Evolutionary conservation across 1,140 invertebrate species (phyloP), one percentile per base, ranked within the genome.

Genomic region (Heliconius melpomene): DNA sequence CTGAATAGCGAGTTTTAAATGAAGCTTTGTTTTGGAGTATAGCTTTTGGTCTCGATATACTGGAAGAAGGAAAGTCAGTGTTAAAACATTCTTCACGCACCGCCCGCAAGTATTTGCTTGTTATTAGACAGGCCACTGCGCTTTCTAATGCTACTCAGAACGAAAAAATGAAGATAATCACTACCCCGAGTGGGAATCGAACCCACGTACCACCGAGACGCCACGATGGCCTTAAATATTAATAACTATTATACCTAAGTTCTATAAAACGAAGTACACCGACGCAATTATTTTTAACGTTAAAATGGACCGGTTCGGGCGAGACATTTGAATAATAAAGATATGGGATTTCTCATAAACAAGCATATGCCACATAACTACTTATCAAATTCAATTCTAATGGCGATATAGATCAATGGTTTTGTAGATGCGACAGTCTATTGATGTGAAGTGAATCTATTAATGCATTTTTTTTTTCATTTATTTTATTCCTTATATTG

Each of bases 291-390:
- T 87, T 79, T 85, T 82, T 77, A 82, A 86, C 79, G 72, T 83
- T 78, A 82, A 86, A 78, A 70, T 16, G 72, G 85, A 91, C 90
- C 90, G 92, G 90, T 90, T 87, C 77, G 54, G 71, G 20, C 80
- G 75, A 85, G 81, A 88, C 81, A 90, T 91, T 90, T 88, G 82
- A 89, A 93, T 91, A 92, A 92, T 92, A 91, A 92, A 93, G 91
- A 93, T 92, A 92, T 82, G 83, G 85, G 82, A 83, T 86, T 52
- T 79, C 80, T 85, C 83, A 89, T 92, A 92, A 91, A 92, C 87
- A 89, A 90, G 88, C 90, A 93, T 92, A 93, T 86, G 87, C 88
- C 90, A 93, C 91, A 89, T 93, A 90, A 86, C 85, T 88, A 90
- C 89, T 91, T 93, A 92, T 90, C 89, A 90, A 91, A 89, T 91